Evolutionary conservation across 2,113 vertebrate species (phyloP).

Genomic region (Dolichallabes microphthalmus): DNA sequence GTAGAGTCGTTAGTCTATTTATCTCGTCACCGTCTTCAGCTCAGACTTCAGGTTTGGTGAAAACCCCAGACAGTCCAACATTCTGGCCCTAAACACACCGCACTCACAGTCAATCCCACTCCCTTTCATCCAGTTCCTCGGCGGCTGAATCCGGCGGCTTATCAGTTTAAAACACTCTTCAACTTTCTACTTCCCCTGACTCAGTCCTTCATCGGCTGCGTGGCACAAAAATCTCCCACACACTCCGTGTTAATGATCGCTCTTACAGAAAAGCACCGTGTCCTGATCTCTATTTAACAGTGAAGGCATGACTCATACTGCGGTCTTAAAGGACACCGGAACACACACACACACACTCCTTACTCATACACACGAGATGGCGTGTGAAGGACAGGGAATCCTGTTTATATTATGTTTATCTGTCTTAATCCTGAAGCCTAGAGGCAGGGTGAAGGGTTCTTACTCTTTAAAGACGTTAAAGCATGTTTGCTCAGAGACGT

Average conservation of each 20-base stretch:
- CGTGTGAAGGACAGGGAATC: neutral
- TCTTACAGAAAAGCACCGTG: neutral
- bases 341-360: neutral
- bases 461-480: neutral
- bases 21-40: neutral
- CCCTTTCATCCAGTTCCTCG: neutral
- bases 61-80: neutral
- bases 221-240: neutral
- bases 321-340: neutral
- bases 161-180: neutral
- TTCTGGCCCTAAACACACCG: neutral
- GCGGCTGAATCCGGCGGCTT: neutral
- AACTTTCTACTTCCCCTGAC: too few species aligned
- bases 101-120: neutral
- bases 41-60: neutral
- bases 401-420: neutral
- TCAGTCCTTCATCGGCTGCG: neutral
- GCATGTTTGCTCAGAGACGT: neutral
- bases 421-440: neutral
- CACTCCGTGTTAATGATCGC: neutral
- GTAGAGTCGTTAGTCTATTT: neutral
- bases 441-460: neutral
- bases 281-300: neutral
- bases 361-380: neutral
- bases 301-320: neutral